Percentiles rank a stretch among this genome's conserved stretches.
phyloP scores from a whole-genome alignment of 2,113 vertebrate species.

The Bolborhynchus lineola region DNA sequence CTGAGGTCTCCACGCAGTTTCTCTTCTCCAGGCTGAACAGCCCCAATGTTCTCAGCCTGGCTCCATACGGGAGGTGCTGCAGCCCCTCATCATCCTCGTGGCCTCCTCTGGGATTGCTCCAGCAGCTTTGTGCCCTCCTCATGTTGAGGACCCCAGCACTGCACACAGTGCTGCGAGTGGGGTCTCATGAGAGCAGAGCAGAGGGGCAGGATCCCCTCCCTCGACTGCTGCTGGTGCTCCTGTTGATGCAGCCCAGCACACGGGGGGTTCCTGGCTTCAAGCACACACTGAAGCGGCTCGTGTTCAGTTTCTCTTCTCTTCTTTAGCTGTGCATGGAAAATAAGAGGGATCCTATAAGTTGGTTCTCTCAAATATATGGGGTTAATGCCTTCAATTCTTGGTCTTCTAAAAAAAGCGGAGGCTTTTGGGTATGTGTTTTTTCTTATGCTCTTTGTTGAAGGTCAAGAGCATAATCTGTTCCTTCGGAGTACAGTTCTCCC shows the following conservation, averaged over 20 bases:
- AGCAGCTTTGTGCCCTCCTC: background rate
- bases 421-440: background rate
- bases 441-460: conserved; percentile 38
- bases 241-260: background rate
- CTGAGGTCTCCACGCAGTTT: no score
- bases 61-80: no score
- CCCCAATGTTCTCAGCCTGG: no score
- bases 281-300: background rate
- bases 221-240: background rate
- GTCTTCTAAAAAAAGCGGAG: background rate
- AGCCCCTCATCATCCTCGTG: background rate
- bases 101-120: background rate
- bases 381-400: background rate
- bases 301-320: background rate
- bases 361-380: background rate
- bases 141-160: background rate
- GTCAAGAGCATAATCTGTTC: conserved; percentile 43
- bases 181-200: background rate
- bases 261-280: background rate
- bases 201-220: background rate
- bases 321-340: background rate
- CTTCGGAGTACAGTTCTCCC: conserved; percentile 15
- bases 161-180: background rate
- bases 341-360: background rate
- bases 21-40: no score